phyloP scores from a whole-genome alignment of 2,113 vertebrate genomes.

The Dipodomys spectabilis region DNA sequence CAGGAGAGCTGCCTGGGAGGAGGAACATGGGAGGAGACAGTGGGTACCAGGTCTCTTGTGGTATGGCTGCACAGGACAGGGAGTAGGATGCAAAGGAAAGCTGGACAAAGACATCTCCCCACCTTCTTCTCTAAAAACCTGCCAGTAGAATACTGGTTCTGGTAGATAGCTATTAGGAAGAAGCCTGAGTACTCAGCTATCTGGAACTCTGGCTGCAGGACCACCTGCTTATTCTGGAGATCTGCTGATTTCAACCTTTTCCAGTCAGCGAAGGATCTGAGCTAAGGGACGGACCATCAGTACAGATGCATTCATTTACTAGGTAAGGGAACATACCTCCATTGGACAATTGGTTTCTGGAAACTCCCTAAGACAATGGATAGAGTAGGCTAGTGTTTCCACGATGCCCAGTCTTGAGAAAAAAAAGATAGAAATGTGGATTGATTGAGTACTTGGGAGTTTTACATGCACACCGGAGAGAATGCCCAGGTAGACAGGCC shows the following conservation, averaged over 20 bases:
- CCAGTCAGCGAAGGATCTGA: not conserved
- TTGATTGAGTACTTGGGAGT: not conserved
- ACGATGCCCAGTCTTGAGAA: not conserved
- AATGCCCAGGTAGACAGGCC: no score
- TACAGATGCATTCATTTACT: not conserved
- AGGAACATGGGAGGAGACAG: not conserved
- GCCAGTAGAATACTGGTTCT: not conserved
- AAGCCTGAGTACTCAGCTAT: not conserved
- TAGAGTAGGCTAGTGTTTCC: not conserved
- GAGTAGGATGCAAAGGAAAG: not conserved
- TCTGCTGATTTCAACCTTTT: accelerated
- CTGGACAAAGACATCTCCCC: not conserved
- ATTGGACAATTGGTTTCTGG: not conserved
- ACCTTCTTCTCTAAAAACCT: not conserved
- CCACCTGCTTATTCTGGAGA: not conserved
- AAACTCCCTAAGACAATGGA: not conserved
- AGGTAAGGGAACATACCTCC: not conserved
- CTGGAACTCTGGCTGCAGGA: not conserved
- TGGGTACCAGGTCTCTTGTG: not conserved
- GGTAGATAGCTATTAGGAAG: not conserved
- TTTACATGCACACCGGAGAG: no score
- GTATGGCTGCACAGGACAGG: no score
- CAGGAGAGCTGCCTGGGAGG: accelerated
- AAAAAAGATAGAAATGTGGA: not conserved
- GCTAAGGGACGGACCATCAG: not conserved